Base-by-base conservation (phyloP, 2,797 vertebrate species). In the Onychomys arenicola region DNA sequence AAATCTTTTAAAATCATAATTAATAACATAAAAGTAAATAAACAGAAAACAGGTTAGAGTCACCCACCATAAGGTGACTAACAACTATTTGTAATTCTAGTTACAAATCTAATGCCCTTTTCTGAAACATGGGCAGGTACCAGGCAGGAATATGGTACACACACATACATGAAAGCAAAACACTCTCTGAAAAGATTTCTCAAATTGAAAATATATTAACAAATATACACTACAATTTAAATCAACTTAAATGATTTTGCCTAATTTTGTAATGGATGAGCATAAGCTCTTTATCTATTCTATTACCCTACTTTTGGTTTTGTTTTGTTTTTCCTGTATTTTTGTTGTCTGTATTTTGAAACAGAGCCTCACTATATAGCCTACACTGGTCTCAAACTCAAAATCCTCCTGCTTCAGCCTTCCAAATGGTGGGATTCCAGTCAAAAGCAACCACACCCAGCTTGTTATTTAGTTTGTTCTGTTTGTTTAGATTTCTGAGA, bases 211-310 rank as follows among this genome's bases (percentile, higher is more conserved):
- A 23, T 43, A 34, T 65, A 84, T 23, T 43, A 85, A 46, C 29
- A 85, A 32, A 46, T 49, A 49, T 40, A 67, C 2, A 46, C 43
- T 34, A 23, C 32, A 67, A 55, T 43, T 97, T 69, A 89, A 90
- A 55, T 43, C 71, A 37, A 91, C 69, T 87, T 37, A 91, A 95
- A 97, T 86, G 86, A 95, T 67, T 95, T 93, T 63, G 84, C 78
- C 55, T 63, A 25, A 77, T 69, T 94, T 49, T 83, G 25, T 89
- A 71, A 91, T 27, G 63, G 37, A 78, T 81, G 59, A 88, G n/a
- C 21, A 84, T 83, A 89, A 88, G 10, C 8, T 57, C 37, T 83
- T 83, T 69, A 84, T 13, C 40, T 43, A 77, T 52, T 23, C 80
- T 91, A 37, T 61, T 80, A 78, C 0, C 11, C 14, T 75, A 78